Conservation (phyloP, 2,888 invertebrate species). For the Platycheirus rosarum region DNA sequence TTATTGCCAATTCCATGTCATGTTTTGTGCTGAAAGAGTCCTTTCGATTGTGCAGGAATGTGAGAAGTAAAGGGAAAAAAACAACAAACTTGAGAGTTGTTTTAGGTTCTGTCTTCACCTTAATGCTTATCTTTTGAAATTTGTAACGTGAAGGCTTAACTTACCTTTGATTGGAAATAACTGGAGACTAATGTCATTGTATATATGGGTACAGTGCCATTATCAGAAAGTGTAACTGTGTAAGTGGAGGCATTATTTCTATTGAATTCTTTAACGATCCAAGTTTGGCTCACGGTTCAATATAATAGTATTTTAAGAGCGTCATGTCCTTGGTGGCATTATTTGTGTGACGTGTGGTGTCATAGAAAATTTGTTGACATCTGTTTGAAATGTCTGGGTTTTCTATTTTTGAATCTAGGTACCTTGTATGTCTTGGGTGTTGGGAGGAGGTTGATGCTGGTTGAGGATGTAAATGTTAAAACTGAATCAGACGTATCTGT, state of each 20-base stretch:
- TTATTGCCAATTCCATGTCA: conserved; percentile 59
- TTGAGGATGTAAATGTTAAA: too few species aligned
- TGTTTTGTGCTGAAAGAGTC: conserved; percentile 56
- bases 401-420: conserved; percentile 14
- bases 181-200: conserved; percentile 4
- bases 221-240: conserved; percentile 32
- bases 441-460: too few species aligned
- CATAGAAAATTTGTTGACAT: conserved; percentile 7
- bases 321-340: conserved; percentile 19
- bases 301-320: conserved; percentile 28
- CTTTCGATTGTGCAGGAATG: conserved; percentile 16
- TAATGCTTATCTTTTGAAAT: not conserved
- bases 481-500: too few species aligned
- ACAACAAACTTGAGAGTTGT: conserved; percentile 3
- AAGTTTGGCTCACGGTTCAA: conserved; percentile 10
- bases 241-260: conserved; percentile 6
- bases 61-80: conserved; percentile 4
- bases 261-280: conserved; percentile 12
- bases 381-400: conserved; percentile 11
- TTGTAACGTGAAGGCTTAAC: not conserved
- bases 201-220: conserved; percentile 43
- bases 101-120: conserved; percentile 3
- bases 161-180: conserved; percentile 1
- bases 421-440: too few species aligned
- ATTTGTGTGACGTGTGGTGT: conserved; percentile 11